phyloP scores from a whole-genome alignment of 2,797 vertebrate genomes.

The Ceyx erithaca region DNA sequence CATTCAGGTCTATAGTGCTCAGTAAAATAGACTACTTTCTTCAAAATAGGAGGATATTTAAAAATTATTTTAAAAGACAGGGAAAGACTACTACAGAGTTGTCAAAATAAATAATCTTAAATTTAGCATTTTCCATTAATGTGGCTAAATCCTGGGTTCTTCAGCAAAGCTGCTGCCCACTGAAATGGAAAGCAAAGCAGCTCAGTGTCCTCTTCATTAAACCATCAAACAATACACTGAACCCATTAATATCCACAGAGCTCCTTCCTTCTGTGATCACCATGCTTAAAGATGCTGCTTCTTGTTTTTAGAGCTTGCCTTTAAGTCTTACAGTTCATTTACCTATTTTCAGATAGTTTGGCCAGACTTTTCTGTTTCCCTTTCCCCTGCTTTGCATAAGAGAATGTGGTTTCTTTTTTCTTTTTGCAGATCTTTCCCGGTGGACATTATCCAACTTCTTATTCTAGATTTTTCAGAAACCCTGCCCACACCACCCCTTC shows the following conservation, averaged over 20 bases:
- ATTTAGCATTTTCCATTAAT: not conserved
- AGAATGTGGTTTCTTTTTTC: not conserved
- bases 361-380: not conserved
- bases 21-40: not conserved
- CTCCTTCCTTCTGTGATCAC: not conserved
- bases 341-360: not conserved
- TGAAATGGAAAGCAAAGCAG: not conserved
- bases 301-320: not conserved
- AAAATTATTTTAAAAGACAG: not conserved
- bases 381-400: not conserved
- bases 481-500: fast-evolving
- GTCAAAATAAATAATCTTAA: not conserved
- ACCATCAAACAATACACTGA: not conserved
- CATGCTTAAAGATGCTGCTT: not conserved
- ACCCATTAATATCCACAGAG: not conserved
- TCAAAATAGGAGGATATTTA: not conserved
- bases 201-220: not conserved
- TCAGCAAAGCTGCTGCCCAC: not conserved
- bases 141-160: not conserved
- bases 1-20: not conserved
- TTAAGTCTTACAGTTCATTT: not conserved
- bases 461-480: not conserved
- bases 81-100: not conserved
- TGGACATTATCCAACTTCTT: not conserved
- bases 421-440: not conserved